Evolutionary conservation across 2,888 invertebrate species (phyloP).

Genomic region (Diloba caeruleocephala): DNA sequence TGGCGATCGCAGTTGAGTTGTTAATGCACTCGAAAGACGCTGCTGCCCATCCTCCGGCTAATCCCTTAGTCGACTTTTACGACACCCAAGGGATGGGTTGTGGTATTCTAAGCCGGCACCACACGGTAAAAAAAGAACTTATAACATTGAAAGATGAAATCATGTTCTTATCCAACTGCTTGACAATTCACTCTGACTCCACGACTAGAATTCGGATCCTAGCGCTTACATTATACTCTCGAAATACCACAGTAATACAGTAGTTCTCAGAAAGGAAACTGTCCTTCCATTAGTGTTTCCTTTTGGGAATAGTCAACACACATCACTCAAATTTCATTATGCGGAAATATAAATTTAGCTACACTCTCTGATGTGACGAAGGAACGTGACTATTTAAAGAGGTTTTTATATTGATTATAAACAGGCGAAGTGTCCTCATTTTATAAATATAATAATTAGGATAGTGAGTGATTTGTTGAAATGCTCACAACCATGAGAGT

Average conservation of each 20-base stretch:
- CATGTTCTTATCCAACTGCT: no score
- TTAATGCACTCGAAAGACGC: no score
- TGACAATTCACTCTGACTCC: constrained; percentile 6
- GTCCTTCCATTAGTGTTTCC: constrained; percentile 72
- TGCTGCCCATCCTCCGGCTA: no score
- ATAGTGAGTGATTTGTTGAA: constrained; percentile 20
- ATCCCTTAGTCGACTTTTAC: no score
- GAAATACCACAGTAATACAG: constrained; percentile 60
- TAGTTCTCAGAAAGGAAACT: constrained; percentile 69
- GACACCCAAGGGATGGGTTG: no score
- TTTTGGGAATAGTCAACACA: constrained; percentile 64
- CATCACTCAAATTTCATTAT: constrained; percentile 68
- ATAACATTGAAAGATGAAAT: no score
- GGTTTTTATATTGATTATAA: constrained; percentile 50
- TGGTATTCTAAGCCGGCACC: no score
- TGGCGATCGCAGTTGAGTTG: no score
- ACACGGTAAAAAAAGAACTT: no score
- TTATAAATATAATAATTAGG: constrained; percentile 12
- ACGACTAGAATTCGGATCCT: constrained; percentile 12
- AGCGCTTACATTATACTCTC: constrained; percentile 50
- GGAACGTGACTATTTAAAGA: constrained; percentile 35
- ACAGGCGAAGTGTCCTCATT: constrained; percentile 14
- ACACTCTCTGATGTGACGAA: constrained; percentile 47
- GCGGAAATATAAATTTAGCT: constrained; percentile 68
- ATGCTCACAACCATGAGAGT: constrained; percentile 2